Percentiles rank a stretch among this genome's conserved stretches.
Conservation (phyloP, 2,888 invertebrate species). For the Drosophila stalkeri region DNA sequence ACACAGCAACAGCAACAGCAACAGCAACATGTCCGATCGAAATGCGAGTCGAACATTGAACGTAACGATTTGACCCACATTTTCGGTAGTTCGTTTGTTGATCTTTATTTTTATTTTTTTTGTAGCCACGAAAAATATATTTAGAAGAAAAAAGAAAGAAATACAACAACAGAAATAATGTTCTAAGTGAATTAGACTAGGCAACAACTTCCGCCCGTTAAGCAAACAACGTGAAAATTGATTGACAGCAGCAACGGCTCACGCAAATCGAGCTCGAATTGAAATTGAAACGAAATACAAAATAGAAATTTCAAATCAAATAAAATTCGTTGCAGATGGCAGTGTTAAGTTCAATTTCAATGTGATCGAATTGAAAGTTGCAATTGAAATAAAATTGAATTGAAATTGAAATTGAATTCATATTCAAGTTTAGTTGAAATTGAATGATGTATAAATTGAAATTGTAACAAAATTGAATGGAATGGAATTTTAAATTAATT, state of each 20-base stretch:
- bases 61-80: conserved; percentile 72
- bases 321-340: neutral
- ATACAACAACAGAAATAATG: conserved; percentile 14
- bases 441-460: neutral
- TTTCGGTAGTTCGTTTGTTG: conserved; percentile 37
- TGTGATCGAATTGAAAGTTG: conserved; percentile 2
- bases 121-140: conserved; percentile 12
- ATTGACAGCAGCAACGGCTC: conserved; percentile 64
- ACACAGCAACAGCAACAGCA: conserved; percentile 17
- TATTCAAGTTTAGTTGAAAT: neutral
- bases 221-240: conserved; percentile 56
- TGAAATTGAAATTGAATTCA: neutral
- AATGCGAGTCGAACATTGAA: conserved; percentile 51
- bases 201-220: conserved; percentile 67
- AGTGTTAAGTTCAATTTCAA: neutral
- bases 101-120: conserved; percentile 20
- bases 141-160: neutral
- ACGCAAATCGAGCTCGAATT: conserved; percentile 35
- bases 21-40: conserved; percentile 28
- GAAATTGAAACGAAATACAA: conserved; percentile 27
- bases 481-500: too few relatives aligned
- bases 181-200: conserved; percentile 58
- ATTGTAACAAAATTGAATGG: too few relatives aligned
- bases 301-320: conserved; percentile 6
- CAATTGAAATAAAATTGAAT: neutral